Conservation (phyloP, 1,140 invertebrate species). For the Euwallacea fornicatus region DNA sequence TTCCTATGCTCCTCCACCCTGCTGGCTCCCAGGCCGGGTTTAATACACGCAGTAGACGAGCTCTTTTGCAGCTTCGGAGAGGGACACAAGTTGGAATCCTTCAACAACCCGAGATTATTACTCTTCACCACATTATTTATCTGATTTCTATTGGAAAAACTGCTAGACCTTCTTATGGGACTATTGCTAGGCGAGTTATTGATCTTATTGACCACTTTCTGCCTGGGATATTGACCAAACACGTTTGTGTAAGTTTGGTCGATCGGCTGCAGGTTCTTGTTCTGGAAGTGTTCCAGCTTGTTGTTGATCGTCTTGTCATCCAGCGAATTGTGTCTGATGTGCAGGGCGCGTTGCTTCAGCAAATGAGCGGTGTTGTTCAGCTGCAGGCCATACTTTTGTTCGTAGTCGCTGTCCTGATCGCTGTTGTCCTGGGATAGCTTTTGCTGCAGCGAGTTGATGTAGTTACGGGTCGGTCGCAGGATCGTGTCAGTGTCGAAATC, state of each 20-base stretch:
- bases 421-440: conserved; percentile 54
- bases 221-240: conserved; percentile 50
- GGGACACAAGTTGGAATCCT: conserved; percentile 46
- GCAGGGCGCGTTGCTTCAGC: conserved; percentile 51
- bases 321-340: conserved; percentile 57
- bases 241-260: conserved; percentile 52
- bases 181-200: conserved; percentile 53
- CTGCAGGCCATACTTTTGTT: conserved; percentile 43
- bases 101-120: conserved; percentile 38
- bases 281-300: conserved; percentile 54
- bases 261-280: conserved; percentile 51
- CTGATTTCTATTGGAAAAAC: conserved; percentile 52
- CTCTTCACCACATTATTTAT: conserved; percentile 45
- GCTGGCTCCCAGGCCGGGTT: conserved; percentile 40
- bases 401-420: conserved; percentile 49
- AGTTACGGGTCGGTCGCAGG: conserved; percentile 67
- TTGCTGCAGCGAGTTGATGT: conserved; percentile 66
- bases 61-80: conserved; percentile 49
- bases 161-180: conserved; percentile 51
- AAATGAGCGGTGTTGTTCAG: conserved; percentile 51
- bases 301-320: conserved; percentile 53
- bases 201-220: conserved; percentile 49
- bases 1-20: conserved; percentile 45
- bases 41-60: conserved; percentile 50
- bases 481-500: conserved; percentile 66